Base-by-base conservation (phyloP, 2,888 invertebrate species). In the Belgica antarctica region DNA sequence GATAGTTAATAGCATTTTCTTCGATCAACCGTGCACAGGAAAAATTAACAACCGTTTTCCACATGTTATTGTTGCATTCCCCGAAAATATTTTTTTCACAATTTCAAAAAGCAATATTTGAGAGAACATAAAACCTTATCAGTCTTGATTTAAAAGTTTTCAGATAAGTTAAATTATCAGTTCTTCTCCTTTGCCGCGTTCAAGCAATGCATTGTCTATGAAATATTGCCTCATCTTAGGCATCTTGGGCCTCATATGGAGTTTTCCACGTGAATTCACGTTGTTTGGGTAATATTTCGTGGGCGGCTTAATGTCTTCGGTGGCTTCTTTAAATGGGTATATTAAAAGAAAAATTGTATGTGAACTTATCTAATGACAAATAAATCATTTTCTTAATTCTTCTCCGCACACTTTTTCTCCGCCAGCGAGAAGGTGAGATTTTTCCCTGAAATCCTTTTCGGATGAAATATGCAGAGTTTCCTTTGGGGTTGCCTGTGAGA, bases 371-470 rank as follows among this genome's bases (percentile, higher is more conserved):
- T 70, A 70, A 70, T 70, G 61, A 70, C 36, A 70, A 61, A 70
- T 70, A 70, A 70, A 70, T 70, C 70, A 70, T 70, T 19, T 17
- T 70, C 70, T 70, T 70, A 70, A 70, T 70, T 70, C 70, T 61
- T 52, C 34, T 17, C 34, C 31, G 10, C 68, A 12, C 19, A 62
- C n/a, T 34, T 5, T 19, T 34, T 7, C 10, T 41, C 25, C n/a
- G 7, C n/a, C n/a, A 8, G 17, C 19, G 22, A 3, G 25, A 27
- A 65, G 46, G 65, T 65, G 19, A 46, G 17, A 36, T 46, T 36
- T 65, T 22, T 46, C 4, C 15, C 24, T 65, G 17, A 65, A 65
- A 65, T 65, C 41, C 65, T 65, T 63, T 36, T 46, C 7, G 28
- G 34, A 63, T 63, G 19, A 8, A 25, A 62, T 24, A 28, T 57